These are phyloP conservation scores for Cheiracanthium punctorium DNA, from an alignment of 2,888 invertebrate species.

Conservation along the genomic window DNA sequence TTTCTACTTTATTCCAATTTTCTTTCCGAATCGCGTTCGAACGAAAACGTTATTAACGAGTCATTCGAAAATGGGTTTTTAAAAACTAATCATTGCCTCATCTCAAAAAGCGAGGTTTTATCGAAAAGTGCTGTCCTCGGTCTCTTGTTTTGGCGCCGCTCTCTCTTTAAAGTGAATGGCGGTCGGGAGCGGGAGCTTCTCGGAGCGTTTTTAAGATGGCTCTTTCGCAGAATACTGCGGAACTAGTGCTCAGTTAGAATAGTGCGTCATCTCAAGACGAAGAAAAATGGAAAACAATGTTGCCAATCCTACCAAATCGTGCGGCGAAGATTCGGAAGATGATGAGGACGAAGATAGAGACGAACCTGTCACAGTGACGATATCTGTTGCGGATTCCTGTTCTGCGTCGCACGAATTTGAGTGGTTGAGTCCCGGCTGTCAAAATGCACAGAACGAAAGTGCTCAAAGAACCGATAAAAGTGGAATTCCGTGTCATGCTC, in stretches of 20 bases:
- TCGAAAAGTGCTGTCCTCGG: slow-evolving; percentile 4
- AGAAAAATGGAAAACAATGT: slow-evolving; percentile 30
- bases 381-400: slow-evolving; percentile 46
- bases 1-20: slow-evolving; percentile 55
- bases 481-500: slow-evolving; percentile 30
- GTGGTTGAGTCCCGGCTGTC: slow-evolving; percentile 45
- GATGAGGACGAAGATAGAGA: slow-evolving; percentile 50
- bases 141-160: slow-evolving; percentile 33
- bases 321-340: slow-evolving; percentile 50
- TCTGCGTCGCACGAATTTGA: slow-evolving; percentile 63
- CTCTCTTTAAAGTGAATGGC: slow-evolving; percentile 33
- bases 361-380: slow-evolving; percentile 21
- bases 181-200: too few relatives aligned
- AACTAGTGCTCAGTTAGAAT: too few relatives aligned
- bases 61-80: slow-evolving; percentile 48
- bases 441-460: slow-evolving; percentile 7
- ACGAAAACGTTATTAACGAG: slow-evolving; percentile 51
- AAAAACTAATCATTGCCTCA: slow-evolving; percentile 37
- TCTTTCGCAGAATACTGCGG: too few relatives aligned
- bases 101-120: slow-evolving; percentile 15
- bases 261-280: neutral
- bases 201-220: neutral
- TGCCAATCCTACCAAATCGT: neutral
- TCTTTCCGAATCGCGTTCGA: slow-evolving; percentile 43
- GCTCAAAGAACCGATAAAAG: slow-evolving; percentile 17